Evolutionary conservation across 2,888 invertebrate genomes (phyloP), one percentile per base, ranked within the genome.

Genomic region (Acleris emargana): DNA sequence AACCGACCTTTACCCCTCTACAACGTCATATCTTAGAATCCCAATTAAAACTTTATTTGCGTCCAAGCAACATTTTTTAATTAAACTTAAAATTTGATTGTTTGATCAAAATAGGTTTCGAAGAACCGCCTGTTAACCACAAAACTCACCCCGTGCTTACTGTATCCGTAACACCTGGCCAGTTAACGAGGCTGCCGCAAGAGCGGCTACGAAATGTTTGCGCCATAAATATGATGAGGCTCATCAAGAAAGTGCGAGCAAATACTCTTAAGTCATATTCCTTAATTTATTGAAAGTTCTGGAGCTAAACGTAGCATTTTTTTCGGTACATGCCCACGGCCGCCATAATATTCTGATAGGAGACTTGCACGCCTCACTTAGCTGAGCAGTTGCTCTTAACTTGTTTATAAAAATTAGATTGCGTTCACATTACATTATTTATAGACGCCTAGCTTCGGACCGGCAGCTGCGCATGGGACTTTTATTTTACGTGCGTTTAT

Each of bases 211-310:
- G 72, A 7, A 70, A 72, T 64, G 71, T 68, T 70, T 62, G 70
- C 71, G 67, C 73, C 77, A 80, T 83, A 79, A 82, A 80, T 82
- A 77, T 80, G 80, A 86, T 79, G 81, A 77, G 70, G 54, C 69
- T 78, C 77, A 81, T 83, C 76, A 76, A 70, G 69, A 69, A 69
- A 69, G 71, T 72, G 75, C 75, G 76, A 76, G 78, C 79, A 80
- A 77, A 83, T 81, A 78, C 82, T 82, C 79, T 80, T 81, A 78
- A 77, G 78, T 76, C 73, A 74, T 80, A 82, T 81, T 85, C 78
- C 87, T 88, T 88, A 83, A 87, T 88, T 86, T 81, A 80, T 78
- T 78, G 84, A 88, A 88, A 84, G 87, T 88, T 84, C 78, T 81
- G 82, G 83, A 77, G 81, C 75, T 84, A 84, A 86, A 88, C 83